Evolutionary conservation across 2,888 invertebrate genomes (phyloP), one percentile per base, ranked within the genome.

Genomic region (Halictus ligatus): DNA sequence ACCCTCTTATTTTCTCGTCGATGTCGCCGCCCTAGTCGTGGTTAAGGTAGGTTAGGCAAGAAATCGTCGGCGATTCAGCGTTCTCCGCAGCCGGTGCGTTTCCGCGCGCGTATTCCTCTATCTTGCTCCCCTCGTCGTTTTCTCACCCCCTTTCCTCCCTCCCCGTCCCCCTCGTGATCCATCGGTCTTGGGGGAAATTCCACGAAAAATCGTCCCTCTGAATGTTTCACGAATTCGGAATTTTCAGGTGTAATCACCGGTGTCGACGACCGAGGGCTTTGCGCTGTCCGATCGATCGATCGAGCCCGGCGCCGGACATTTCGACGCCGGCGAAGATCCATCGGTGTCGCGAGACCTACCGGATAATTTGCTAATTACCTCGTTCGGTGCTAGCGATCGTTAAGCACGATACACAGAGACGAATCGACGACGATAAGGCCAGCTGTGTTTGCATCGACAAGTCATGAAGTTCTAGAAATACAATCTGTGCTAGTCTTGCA

Each of bases 41-140:
- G 90, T 90, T 90, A 90, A 88, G 90, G 90, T 89, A 90, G 90
- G 90, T 90, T 90, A 90, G 90, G 90, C 84, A 75, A 83, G 80
- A 82, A 80, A 86, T 87, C 82, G 78, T 82, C 83, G 58, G 29
- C 64, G 67, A 48, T 77, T 80, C 35, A 69, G 5, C 12, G 21
- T 40, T 43, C 2, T 2, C n/a, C n/a, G 29, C 43, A 67, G 75
- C 40, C 75, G 75, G 21, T 43, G 48, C 35, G 64, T 48, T 74
- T 69, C 82, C 50, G 64, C 29, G 15, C 60, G 29, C 18, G 58
- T 18, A 29, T 64, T 64, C 18, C 64, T 29, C 29, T 64, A 18
- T 0, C 29, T 8, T 15, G 18, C 64, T 29, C 10, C n/a, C 64
- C 64, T 29, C 18, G 10, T 40, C 21, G 69, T 35, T 18, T 35